Conservation (phyloP, 1,140 invertebrate genomes). For the Polyergus mexicanus region DNA sequence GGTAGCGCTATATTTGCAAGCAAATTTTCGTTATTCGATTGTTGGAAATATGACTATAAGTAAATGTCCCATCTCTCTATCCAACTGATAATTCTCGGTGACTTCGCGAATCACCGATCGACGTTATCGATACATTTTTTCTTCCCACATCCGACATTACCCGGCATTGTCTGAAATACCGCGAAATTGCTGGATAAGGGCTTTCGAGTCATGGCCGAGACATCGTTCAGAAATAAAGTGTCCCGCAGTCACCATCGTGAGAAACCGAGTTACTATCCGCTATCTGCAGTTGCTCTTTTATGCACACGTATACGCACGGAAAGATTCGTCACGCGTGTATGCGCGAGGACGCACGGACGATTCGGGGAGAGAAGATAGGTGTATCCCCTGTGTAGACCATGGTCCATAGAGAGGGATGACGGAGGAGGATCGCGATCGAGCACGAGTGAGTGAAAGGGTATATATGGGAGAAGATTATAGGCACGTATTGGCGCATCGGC, state of each 20-base stretch:
- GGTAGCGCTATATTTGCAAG: neutral
- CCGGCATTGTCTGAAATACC: neutral
- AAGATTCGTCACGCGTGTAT: slow-evolving; percentile 6
- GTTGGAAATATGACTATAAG: slow-evolving; percentile 4
- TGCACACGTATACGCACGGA: neutral
- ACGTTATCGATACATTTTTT: neutral
- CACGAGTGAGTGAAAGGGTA: slow-evolving; percentile 67
- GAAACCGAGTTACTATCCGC: slow-evolving; percentile 39
- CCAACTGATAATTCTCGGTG: slow-evolving; percentile 28
- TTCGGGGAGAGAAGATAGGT: slow-evolving; percentile 17
- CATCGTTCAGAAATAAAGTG: slow-evolving; percentile 77
- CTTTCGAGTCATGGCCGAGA: slow-evolving; percentile 75
- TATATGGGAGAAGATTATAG: slow-evolving; percentile 80
- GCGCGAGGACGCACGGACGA: neutral
- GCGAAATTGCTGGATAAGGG: slow-evolving; percentile 66
- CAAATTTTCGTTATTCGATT: neutral
- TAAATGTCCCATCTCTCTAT: neutral
- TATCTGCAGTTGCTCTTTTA: slow-evolving; percentile 41
- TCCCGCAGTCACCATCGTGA: slow-evolving; percentile 63
- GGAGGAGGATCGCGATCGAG: slow-evolving; percentile 41
- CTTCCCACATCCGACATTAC: neutral
- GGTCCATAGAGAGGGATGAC: slow-evolving; percentile 14
- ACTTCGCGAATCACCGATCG: slow-evolving; percentile 1
- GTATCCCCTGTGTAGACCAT: neutral
- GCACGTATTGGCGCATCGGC: slow-evolving; percentile 84